Percentiles rank a stretch among this genome's conserved stretches.
Evolutionary conservation across 2,113 vertebrate species (phyloP).

Genomic region (Proterorhinus semilunaris): DNA sequence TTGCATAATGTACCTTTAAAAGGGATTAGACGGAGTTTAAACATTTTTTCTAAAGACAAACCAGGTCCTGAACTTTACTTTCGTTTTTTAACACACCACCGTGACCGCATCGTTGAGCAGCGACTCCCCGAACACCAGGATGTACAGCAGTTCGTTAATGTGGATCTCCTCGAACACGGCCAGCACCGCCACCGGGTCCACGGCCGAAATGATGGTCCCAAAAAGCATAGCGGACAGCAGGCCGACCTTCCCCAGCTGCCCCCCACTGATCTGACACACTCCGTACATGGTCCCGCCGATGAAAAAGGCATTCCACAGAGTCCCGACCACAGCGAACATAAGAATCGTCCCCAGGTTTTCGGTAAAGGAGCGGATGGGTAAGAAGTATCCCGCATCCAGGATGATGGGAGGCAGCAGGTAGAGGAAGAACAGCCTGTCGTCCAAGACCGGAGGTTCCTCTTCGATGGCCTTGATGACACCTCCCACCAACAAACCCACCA

Average conservation of each 20-base stretch:
- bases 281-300: constrained; percentile 84
- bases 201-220: constrained; percentile 91
- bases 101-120: constrained; percentile 96
- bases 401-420: constrained; percentile 97
- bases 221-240: constrained; percentile 91
- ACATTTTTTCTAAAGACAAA: no score
- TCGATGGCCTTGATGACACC: constrained; percentile 86
- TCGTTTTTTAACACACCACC: constrained; percentile 68
- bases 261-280: constrained; percentile 80
- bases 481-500: constrained; percentile 91
- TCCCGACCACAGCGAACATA: constrained; percentile 92
- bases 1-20: no score
- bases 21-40: no score
- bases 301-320: constrained; percentile 93
- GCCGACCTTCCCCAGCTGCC: constrained; percentile 72
- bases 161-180: constrained; percentile 97
- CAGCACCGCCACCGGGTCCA: constrained; percentile 94
- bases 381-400: constrained; percentile 95
- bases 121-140: constrained; percentile 95
- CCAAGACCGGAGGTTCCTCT: constrained; percentile 81
- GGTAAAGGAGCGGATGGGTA: constrained; percentile 86
- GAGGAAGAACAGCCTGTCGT: constrained; percentile 89
- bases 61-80: not conserved
- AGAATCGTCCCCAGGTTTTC: constrained; percentile 97
- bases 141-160: constrained; percentile 94